Evolutionary conservation across 2,113 vertebrate genomes (phyloP).

Genomic region (Erythrocercus mccallii): DNA sequence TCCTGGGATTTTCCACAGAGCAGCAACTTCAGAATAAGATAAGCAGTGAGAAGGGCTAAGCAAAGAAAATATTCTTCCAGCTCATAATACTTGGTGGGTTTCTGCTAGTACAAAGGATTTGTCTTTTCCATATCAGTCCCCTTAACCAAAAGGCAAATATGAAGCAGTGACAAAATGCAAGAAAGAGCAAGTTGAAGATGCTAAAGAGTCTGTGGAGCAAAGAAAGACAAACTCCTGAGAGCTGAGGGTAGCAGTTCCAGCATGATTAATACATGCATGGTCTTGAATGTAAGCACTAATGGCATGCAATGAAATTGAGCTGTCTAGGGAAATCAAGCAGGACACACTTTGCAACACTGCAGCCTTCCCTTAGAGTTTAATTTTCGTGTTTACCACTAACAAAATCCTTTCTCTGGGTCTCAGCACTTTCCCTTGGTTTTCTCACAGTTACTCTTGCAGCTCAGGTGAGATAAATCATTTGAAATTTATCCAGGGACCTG

Average conservation of each 20-base stretch:
- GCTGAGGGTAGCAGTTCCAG: constrained; percentile 31
- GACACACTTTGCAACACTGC: background rate
- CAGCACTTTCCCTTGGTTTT: constrained; percentile 13
- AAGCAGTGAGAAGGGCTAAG: background rate
- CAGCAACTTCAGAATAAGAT: background rate
- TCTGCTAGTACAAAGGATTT: background rate
- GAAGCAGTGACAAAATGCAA: background rate
- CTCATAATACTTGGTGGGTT: background rate
- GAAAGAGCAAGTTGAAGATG: background rate
- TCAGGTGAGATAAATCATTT: background rate
- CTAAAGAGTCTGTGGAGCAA: background rate
- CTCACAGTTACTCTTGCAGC: background rate
- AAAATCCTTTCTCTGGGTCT: background rate
- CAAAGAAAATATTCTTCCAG: background rate
- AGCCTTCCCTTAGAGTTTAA: constrained; percentile 1
- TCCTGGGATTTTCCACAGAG: background rate
- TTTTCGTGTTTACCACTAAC: background rate
- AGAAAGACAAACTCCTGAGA: background rate
- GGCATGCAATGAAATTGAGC: background rate
- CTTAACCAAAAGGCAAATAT: background rate
- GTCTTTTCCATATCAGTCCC: background rate
- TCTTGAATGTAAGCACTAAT: background rate
- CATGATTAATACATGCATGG: constrained; percentile 7
- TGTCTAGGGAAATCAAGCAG: constrained; percentile 47
- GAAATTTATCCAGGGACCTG: background rate